These are phyloP conservation scores for Alosa sapidissima DNA, from an alignment of 2,797 vertebrate species.

Conservation along the genomic window DNA sequence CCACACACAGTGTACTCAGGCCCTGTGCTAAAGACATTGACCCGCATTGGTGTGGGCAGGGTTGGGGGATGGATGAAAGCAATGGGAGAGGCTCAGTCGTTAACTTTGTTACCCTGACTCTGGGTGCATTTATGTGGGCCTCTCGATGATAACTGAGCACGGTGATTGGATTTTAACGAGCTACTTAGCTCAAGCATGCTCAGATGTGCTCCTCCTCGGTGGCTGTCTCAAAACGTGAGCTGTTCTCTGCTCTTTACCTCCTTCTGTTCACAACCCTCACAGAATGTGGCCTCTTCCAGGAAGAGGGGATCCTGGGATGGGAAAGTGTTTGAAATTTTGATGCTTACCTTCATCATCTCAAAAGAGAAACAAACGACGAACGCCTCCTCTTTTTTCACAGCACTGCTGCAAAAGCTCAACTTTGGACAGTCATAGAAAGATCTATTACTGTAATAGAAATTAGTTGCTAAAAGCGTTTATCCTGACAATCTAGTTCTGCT, in stretches of 20 bases:
- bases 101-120: background rate
- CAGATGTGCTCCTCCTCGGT: background rate
- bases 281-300: background rate
- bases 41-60: background rate
- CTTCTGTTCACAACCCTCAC: constrained; percentile 35
- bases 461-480: background rate
- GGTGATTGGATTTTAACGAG: background rate
- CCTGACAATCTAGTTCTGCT: background rate
- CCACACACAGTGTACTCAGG: background rate
- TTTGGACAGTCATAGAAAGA: background rate
- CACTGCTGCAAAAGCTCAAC: background rate
- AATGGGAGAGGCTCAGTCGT: background rate
- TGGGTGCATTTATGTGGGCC: background rate
- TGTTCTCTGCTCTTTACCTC: background rate
- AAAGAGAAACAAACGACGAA: background rate
- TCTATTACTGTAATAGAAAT: background rate
- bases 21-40: background rate
- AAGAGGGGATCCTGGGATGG: background rate
- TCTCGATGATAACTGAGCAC: background rate
- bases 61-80: background rate
- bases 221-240: background rate
- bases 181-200: background rate
- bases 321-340: background rate
- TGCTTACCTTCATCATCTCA: background rate
- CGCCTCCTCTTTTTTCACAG: background rate